These are phyloP conservation scores for Steatocranus sp. DNA, from an alignment of 2,797 vertebrate genomes.

Conservation along the genomic window DNA sequence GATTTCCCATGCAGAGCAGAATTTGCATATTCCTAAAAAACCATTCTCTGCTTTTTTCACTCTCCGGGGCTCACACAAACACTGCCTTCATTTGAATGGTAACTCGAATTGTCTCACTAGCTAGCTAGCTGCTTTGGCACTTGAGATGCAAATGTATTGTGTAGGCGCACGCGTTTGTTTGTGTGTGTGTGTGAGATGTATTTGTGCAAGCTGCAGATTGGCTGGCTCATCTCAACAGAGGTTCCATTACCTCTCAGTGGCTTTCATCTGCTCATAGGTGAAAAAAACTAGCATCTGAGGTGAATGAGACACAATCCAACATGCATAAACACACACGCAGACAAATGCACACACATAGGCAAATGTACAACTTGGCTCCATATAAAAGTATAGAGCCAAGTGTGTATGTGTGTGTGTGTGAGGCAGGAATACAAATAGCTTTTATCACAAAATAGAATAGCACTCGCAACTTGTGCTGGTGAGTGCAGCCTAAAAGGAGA, in stretches of 20 bases:
- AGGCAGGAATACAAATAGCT: slow-evolving; percentile 9
- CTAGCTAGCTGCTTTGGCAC: slow-evolving; percentile 64
- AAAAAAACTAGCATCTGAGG: slow-evolving; percentile 33
- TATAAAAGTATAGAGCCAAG: not conserved
- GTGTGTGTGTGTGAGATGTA: slow-evolving; percentile 53
- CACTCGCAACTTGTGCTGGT: not conserved
- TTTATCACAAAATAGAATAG: not conserved
- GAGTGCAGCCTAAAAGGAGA: not conserved
- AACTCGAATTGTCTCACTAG: slow-evolving; percentile 60
- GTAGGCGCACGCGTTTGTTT: not conserved
- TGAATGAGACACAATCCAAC: slow-evolving; percentile 11
- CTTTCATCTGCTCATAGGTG: slow-evolving; percentile 60
- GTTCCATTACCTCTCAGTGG: slow-evolving; percentile 74
- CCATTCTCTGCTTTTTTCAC: slow-evolving; percentile 3
- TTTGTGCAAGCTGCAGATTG: slow-evolving; percentile 83
- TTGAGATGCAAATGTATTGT: slow-evolving; percentile 58
- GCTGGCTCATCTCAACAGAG: slow-evolving; percentile 78
- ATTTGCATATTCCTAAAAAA: slow-evolving; percentile 75
- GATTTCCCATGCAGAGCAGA: slow-evolving; percentile 81
- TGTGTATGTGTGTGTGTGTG: not conserved
- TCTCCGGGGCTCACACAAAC: slow-evolving; percentile 79
- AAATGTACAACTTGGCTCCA: not conserved
- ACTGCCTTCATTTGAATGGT: slow-evolving; percentile 74
- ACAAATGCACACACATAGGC: not conserved
- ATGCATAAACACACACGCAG: slow-evolving; percentile 5